Base-by-base conservation (phyloP, 2,113 vertebrate genomes). In the Coturnix japonica region DNA sequence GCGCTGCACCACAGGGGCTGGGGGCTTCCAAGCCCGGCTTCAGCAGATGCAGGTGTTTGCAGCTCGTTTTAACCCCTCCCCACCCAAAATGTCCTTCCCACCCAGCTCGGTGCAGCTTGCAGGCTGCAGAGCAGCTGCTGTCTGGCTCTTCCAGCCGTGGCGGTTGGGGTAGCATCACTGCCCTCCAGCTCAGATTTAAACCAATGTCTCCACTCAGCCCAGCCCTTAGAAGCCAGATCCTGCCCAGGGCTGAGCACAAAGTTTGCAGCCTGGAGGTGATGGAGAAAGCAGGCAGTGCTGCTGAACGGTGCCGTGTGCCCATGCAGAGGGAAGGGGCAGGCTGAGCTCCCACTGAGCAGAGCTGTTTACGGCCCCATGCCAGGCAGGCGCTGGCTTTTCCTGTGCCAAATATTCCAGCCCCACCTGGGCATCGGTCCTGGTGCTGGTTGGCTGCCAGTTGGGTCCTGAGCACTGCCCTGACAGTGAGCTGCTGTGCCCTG, bases 21-120 rank as follows among this genome's bases (percentile, higher is more conserved):
- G 17, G 46, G 11, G 33, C 41, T 78, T 43, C 7, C 57, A 57
- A 88, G 75, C 81, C 81, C 43, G 33, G 25, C 25, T 56, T 47
- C 51, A 83, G 18, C 51, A 73, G 74, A 47, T 92, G 93, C 87
- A 94, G 91, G 93, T 93, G 85, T 86, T 93, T 94, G 95, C 93
- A 84, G 92, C 2, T 63, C 67, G 77, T 73, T 78, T 95, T 96
- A 94, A 95, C 96, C 95, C 91, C 71, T 91, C 57, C 87, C 44
- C 70, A 67, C 65, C 85, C 89, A 69, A 81, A 84, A 72, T 4
- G 82, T 93, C 95, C 94, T 93, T 95, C 70, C 87, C 83, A 64
- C 33, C 54, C 82, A 16, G 87, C 83, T 59, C 13, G 1, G 33
- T 37, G 82, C 59, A 95, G 90, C 87, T 81, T 46, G 47, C 64